Percentiles rank a stretch among this genome's conserved stretches.
These are phyloP conservation scores for Bombyx mandarina DNA, from an alignment of 1,140 invertebrate genomes.

Conservation along the genomic window DNA sequence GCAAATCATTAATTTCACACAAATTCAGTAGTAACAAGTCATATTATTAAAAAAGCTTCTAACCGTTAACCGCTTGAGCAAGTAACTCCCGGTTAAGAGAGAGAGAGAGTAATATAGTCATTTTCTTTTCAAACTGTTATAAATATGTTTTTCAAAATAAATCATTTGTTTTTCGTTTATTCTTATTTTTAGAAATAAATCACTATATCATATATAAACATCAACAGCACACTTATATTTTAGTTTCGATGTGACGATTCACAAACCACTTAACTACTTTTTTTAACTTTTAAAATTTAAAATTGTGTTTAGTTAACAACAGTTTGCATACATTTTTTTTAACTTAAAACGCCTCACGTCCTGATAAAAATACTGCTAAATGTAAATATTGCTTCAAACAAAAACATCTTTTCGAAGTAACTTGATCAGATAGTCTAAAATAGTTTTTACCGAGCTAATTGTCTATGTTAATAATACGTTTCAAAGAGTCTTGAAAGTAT, in stretches of 20 bases:
- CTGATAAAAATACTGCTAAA: not conserved
- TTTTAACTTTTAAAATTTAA: conserved; percentile 7
- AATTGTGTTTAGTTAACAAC: not conserved
- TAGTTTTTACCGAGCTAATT: not conserved
- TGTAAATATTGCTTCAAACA: not conserved
- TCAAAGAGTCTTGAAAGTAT: conserved; percentile 9
- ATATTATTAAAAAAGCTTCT: not conserved
- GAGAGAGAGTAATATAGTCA: conserved; percentile 9
- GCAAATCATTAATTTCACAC: no score
- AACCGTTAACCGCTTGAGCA: not conserved
- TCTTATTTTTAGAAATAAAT: conserved; percentile 23
- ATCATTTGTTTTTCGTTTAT: conserved; percentile 16
- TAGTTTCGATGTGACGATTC: conserved; percentile 23
- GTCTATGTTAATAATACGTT: not conserved
- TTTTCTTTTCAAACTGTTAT: conserved; percentile 13
- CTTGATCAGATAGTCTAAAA: not conserved
- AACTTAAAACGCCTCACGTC: not conserved
- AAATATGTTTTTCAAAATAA: conserved; percentile 23
- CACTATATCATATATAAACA: conserved; percentile 17
- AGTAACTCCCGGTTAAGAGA: not conserved
- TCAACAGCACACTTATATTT: conserved; percentile 26
- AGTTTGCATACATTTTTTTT: not conserved
- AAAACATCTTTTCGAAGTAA: not conserved
- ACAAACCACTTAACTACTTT: conserved; percentile 29
- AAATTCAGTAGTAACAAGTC: no score